Percentiles rank a stretch among this genome's conserved stretches.
Evolutionary conservation across 1,140 invertebrate species (phyloP).

Genomic region (Bombus waltoni): DNA sequence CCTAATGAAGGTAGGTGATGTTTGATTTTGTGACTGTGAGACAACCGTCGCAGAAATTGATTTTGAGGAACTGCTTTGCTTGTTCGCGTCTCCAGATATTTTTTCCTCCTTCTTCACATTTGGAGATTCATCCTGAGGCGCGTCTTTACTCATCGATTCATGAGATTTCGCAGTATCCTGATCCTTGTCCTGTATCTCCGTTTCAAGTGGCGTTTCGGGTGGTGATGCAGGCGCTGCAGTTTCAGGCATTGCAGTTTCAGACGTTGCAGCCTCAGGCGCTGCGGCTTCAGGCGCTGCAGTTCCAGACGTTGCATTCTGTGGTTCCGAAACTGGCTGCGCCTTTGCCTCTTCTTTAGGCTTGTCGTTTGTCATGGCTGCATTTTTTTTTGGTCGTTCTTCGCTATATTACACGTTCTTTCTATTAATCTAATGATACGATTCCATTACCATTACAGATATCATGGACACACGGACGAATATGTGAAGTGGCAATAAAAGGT

Average conservation of each 20-base stretch:
- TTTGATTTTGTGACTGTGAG: conserved; percentile 70
- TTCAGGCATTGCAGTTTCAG: no score
- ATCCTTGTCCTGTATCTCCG: neutral
- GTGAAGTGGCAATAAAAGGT: conserved; percentile 15
- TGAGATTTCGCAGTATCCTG: conserved; percentile 11
- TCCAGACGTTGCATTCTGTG: neutral
- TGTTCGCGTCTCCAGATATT: conserved; percentile 11
- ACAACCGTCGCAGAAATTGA: conserved; percentile 60
- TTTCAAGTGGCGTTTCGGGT: neutral
- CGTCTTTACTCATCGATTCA: neutral
- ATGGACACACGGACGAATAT: conserved; percentile 47
- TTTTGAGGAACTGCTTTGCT: conserved; percentile 69
- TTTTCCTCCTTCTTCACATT: conserved; percentile 10
- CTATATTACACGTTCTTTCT: conserved; percentile 67
- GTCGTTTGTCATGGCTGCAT: conserved; percentile 48
- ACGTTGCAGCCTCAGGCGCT: no score
- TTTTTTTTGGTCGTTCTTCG: conserved; percentile 61
- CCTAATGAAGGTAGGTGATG: conserved; percentile 75
- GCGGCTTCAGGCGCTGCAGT: no score
- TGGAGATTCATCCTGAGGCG: neutral
- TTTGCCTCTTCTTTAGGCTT: neutral
- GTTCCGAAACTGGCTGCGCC: conserved; percentile 1
- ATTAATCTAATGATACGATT: conserved; percentile 63
- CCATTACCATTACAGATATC: conserved; percentile 56
- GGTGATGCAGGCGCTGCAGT: neutral